Base-by-base conservation (phyloP, 2,113 vertebrate species). In the Anser cygnoides region DNA sequence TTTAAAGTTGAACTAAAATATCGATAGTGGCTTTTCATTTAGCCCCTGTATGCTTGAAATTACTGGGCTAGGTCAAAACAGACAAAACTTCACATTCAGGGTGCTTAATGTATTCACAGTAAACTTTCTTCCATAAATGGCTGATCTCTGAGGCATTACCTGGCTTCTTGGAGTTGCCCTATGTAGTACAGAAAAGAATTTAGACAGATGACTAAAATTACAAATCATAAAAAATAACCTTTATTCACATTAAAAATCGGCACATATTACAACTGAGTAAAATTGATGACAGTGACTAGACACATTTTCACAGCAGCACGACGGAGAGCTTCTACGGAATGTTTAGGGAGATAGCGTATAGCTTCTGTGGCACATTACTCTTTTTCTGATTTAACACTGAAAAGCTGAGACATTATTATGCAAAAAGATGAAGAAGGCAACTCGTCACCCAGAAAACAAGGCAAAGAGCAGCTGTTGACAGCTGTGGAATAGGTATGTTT, bases 241-340 rank as follows among this genome's bases (percentile, higher is more conserved):
- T 97, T 97, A 97, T 96, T 97, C 18, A 21, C 71, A 67, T 84
- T 71, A 89, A 92, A 96, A 93, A 94, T 46, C 87, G 58, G 35
- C 55, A 59, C 50, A 10, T 79, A 63, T 66, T 84, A 63, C 37
- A 95, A 58, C 13, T 43, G 28, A 93, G 70, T 76, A 82, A 95
- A 93, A 77, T 14, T 29, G 7, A 87, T 39, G 65, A 74, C 41
- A 70, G 29, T 84, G 35, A 82, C 33, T 21, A 65, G 33, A 93
- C 87, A 91, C 44, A 6, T 0, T 65, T 57, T 21, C 39, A 75
- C 23, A 87, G 52, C 81, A 93, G 84, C 73, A 91, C 78, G 49
- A 16, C 59, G 57, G 33, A 54, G 49, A 87, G 29, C 10, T 75
- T 68, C 61, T 87, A 10, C 21, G 49, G 84, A 93, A 79, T 44